phyloP scores from a whole-genome alignment of 2,888 invertebrate species.

The Andrena minutula region DNA sequence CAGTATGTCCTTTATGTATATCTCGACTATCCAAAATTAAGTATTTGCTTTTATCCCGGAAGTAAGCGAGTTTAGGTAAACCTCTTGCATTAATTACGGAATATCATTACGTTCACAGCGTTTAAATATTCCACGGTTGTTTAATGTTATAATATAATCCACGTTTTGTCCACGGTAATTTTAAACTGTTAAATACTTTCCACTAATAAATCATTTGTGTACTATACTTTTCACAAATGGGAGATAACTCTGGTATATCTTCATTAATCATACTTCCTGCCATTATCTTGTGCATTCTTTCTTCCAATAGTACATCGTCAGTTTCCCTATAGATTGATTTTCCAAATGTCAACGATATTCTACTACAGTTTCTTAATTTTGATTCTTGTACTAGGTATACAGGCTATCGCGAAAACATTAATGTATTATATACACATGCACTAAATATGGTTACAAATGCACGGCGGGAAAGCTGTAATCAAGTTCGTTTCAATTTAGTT shows the following conservation, averaged over 20 bases:
- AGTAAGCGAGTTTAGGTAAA: conserved; percentile 51
- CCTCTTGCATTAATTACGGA: conserved; percentile 11
- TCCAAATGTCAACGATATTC: not conserved
- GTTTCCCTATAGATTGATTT: not conserved
- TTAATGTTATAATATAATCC: conserved; percentile 26
- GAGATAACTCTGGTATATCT: not conserved
- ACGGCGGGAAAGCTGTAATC: conserved; percentile 26
- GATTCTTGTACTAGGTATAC: not conserved
- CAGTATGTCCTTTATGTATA: conserved; percentile 21
- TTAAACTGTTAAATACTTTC: conserved; percentile 1
- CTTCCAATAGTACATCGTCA: not conserved
- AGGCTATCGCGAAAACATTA: not conserved
- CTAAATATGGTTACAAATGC: conserved; percentile 14
- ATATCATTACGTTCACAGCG: conserved; percentile 3
- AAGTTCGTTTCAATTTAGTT: conserved; percentile 7
- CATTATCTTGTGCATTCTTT: not conserved
- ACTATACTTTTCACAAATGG: not conserved
- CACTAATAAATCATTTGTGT: not conserved
- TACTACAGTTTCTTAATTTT: not conserved
- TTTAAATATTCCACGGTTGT: conserved; percentile 17
- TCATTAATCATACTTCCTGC: not conserved
- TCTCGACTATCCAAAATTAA: conserved; percentile 36
- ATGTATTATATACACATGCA: not conserved
- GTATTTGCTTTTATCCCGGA: conserved; percentile 41
- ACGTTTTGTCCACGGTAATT: not conserved